phyloP scores from a whole-genome alignment of 2,113 vertebrate species.

The Rhipidura dahli region DNA sequence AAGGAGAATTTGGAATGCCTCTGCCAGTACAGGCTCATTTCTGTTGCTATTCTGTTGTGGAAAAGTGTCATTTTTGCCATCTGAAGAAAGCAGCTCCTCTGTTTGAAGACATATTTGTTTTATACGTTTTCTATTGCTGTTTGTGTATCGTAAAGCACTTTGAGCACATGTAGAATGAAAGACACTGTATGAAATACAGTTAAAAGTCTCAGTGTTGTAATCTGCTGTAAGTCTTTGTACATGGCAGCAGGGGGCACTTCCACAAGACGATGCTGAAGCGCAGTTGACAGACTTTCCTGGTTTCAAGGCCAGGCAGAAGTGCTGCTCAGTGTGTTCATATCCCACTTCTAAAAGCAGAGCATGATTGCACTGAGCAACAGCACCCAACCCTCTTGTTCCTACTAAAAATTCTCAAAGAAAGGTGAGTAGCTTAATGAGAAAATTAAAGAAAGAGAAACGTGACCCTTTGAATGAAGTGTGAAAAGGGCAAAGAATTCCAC shows the following conservation, averaged over 20 bases:
- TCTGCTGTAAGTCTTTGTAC: slow-evolving; percentile 21
- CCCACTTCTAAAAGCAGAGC: background rate
- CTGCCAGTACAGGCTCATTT: slow-evolving; percentile 23
- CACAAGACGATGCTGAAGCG: background rate
- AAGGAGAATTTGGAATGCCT: background rate
- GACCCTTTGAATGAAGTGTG: background rate
- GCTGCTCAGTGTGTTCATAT: background rate
- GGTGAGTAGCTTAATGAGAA: background rate
- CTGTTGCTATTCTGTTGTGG: background rate
- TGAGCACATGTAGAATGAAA: slow-evolving; percentile 13
- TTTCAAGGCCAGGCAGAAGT: background rate
- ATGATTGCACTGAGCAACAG: background rate
- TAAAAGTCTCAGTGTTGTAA: background rate
- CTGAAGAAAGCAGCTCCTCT: slow-evolving; percentile 24
- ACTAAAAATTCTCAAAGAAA: background rate
- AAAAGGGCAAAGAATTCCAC: background rate
- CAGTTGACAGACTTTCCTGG: background rate
- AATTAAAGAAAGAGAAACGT: background rate
- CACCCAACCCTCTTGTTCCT: background rate
- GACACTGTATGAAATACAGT: background rate
- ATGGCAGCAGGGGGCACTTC: slow-evolving; percentile 46
- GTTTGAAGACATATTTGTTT: slow-evolving; percentile 46
- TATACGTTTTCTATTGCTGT: slow-evolving; percentile 45
- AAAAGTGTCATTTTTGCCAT: slow-evolving; percentile 19
- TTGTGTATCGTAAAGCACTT: slow-evolving; percentile 35